Evolutionary conservation across 2,797 vertebrate genomes (phyloP), one percentile per base, ranked within the genome.

Genomic region (Erethizon dorsatum): DNA sequence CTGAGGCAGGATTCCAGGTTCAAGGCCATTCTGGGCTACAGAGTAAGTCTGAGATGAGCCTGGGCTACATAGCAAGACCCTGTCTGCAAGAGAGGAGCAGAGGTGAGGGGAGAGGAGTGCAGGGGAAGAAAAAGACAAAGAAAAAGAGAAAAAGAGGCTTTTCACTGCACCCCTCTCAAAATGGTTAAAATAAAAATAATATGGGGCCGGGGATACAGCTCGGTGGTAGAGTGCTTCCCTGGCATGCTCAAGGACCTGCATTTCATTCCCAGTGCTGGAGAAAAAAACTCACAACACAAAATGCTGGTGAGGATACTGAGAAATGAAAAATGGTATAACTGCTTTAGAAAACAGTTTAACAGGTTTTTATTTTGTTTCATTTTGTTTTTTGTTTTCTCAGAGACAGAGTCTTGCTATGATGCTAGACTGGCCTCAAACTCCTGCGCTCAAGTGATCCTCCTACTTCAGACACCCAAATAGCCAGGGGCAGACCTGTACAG

Each of bases 111-210:
- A 78, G 6, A 7, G 28, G 5, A 77, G 14, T 26, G 73, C 5
- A 47, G 73, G 24, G 41, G 15, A 78, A 78, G 8, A 33, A 78
- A 52, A 33, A 78, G 26, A 33, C 24, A 77, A 13, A 78, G 13
- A 2, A 31, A 78, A 50, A 50, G 52, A 52, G 15, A 78, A 78
- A 93, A 96, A 71, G 61, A 54, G 14, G 31, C 13, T 65, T 91
- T 87, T 87, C 15, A 37, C 31, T 52, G 87, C 13, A 88, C 5
- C 78, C 31, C 65, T 59, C 88, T 45, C 24, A 33, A 50, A 94
- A 50, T 31, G 26, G 26, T 71, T 91, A 88, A 93, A 88, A 84
- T 75, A 89, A 88, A 88, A 90, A 87, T 83, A 83, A n/a, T 59
- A 83, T 78, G 22, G 69, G 7, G 2, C 8, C 41, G 22, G 22